Percentiles rank a stretch among this genome's conserved stretches.
phyloP scores from a whole-genome alignment of 2,888 invertebrate species.

The Atrina japonica region DNA sequence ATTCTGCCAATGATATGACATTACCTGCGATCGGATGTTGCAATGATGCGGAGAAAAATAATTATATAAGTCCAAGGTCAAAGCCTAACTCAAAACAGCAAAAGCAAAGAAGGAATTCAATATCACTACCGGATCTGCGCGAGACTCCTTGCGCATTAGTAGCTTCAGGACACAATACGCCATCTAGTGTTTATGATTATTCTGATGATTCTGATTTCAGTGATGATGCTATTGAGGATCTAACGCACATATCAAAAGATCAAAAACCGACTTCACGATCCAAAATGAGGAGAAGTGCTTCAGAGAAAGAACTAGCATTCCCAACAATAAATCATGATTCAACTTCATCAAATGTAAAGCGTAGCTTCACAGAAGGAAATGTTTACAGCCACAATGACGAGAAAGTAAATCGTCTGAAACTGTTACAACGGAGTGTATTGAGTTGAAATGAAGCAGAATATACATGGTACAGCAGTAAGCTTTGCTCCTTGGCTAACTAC shows the following conservation, averaged over 20 bases:
- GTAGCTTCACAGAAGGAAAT: constrained; percentile 37
- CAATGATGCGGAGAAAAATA: not conserved
- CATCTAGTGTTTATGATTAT: constrained; percentile 25
- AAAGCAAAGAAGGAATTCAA: constrained; percentile 53
- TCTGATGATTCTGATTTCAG: constrained; percentile 20
- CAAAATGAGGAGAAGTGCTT: constrained; percentile 31
- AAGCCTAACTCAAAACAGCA: constrained; percentile 24
- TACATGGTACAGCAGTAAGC: too few species aligned
- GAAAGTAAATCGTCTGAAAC: constrained; percentile 18
- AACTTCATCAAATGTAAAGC: constrained; percentile 19
- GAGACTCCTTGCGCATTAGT: constrained; percentile 58
- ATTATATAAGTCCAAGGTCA: too few species aligned
- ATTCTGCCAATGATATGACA: not conserved
- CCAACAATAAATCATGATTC: constrained; percentile 29
- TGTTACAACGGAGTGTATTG: constrained; percentile 14
- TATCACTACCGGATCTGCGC: constrained; percentile 69
- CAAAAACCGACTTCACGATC: constrained; percentile 2
- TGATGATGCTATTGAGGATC: constrained; percentile 34
- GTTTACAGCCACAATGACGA: constrained; percentile 35
- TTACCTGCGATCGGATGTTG: not conserved
- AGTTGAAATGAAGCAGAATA: too few species aligned
- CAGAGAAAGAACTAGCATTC: constrained; percentile 39
- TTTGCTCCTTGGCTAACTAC: too few species aligned
- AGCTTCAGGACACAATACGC: constrained; percentile 59
- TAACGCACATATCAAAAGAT: constrained; percentile 9